Evolutionary conservation across 1,140 invertebrate genomes (phyloP).

Genomic region (Liolophura sinensis): DNA sequence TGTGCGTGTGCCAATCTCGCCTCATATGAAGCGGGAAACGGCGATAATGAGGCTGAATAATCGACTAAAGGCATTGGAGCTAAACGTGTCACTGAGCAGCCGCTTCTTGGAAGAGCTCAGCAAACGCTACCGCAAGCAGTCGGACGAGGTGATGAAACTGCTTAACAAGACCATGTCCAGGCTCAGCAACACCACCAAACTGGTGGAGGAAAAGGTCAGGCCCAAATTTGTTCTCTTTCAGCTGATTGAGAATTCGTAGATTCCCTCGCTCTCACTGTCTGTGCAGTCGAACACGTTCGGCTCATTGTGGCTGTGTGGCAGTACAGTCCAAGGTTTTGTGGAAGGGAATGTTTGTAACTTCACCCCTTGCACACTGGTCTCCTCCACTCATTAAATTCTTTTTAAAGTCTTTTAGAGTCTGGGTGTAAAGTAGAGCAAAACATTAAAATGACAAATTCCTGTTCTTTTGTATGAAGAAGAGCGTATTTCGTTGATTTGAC

Average conservation of each 20-base stretch:
- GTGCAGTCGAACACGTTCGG: background rate
- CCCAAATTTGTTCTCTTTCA: background rate
- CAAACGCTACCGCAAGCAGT: conserved; percentile 91
- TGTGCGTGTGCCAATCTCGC: conserved; percentile 27
- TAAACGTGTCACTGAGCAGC: conserved; percentile 93
- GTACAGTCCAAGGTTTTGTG: conserved; percentile 3
- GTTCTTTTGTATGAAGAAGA: no score
- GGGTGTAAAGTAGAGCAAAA: no score
- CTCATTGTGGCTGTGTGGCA: background rate
- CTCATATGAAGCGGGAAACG: conserved; percentile 80
- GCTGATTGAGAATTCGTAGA: background rate
- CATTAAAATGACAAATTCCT: no score
- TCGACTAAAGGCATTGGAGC: conserved; percentile 91
- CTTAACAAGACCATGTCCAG: conserved; percentile 79
- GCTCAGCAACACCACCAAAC: conserved; percentile 74
- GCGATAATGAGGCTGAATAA: conserved; percentile 94
- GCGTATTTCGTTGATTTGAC: no score
- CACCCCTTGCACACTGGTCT: background rate
- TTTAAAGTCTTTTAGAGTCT: no score
- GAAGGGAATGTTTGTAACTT: no score
- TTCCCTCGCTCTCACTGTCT: background rate
- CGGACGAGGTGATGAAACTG: conserved; percentile 88
- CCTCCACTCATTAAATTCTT: background rate
- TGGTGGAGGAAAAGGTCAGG: conserved; percentile 71
- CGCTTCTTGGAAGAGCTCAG: conserved; percentile 93